These are phyloP conservation scores for Fulica atra DNA, from an alignment of 2,113 vertebrate genomes.

Conservation along the genomic window DNA sequence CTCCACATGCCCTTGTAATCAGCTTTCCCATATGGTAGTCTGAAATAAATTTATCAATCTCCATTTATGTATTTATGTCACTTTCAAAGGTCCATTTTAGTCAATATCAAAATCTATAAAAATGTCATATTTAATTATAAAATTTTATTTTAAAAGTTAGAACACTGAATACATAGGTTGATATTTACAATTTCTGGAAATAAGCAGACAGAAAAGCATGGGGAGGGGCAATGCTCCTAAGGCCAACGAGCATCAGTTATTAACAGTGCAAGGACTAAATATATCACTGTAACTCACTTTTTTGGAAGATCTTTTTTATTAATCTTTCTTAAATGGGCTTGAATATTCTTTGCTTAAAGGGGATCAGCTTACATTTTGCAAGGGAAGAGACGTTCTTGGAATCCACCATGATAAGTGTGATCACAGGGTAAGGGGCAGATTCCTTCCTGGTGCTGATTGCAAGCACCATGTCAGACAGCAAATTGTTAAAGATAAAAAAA, in stretches of 20 bases:
- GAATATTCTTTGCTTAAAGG: conserved; percentile 18
- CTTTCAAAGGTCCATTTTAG: conserved; percentile 50
- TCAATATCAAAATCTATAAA: conserved; percentile 34
- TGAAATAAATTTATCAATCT: conserved; percentile 62
- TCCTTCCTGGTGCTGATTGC: not conserved
- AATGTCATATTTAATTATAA: conserved; percentile 56
- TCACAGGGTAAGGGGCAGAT: not conserved
- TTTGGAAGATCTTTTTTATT: conserved; percentile 31
- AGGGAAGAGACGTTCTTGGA: not conserved
- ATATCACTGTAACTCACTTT: not conserved
- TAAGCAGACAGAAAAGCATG: not conserved
- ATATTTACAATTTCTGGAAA: conserved; percentile 32
- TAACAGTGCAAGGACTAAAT: conserved; percentile 33
- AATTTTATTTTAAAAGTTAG: conserved; percentile 23
- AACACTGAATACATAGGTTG: not conserved
- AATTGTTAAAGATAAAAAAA: not conserved
- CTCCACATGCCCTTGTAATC: conserved; percentile 59
- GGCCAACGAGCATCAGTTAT: not conserved
- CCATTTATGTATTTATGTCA: conserved; percentile 46
- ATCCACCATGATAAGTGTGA: not conserved
- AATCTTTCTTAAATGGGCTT: conserved; percentile 11
- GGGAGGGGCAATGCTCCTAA: not conserved
- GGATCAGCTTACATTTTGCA: not conserved
- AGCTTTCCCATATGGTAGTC: conserved; percentile 65
- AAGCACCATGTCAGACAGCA: not conserved